Percentiles rank a stretch among this genome's conserved stretches.
phyloP scores from a whole-genome alignment of 2,113 vertebrate species.

The Eptesicus fuscus region DNA sequence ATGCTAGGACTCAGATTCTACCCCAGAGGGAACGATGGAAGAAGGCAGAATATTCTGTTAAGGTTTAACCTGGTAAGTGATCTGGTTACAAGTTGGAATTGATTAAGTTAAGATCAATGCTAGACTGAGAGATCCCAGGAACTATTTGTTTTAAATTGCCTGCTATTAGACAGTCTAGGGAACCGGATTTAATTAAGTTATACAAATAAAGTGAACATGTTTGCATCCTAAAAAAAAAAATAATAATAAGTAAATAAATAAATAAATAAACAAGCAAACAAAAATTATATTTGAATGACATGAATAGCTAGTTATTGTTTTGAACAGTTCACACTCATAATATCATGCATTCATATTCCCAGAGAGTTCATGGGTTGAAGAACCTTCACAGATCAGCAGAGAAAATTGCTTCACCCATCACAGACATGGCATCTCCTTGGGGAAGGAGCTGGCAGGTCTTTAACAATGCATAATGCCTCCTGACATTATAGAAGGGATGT shows the following conservation, averaged over 20 bases:
- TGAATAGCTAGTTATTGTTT: conserved; percentile 20
- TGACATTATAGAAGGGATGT: background rate
- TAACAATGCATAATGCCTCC: conserved; percentile 30
- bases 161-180: background rate
- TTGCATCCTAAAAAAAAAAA: background rate
- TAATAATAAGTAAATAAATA: too few species aligned
- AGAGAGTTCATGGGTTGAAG: background rate
- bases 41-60: background rate
- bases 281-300: background rate
- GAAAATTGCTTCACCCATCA: conserved; percentile 45
- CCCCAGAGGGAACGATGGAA: background rate
- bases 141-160: background rate
- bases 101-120: background rate
- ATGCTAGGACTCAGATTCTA: background rate
- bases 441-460: conserved; percentile 33
- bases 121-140: background rate
- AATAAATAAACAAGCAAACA: too few species aligned
- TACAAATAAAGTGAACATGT: background rate
- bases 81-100: background rate
- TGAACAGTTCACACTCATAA: background rate
- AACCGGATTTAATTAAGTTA: background rate
- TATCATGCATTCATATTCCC: background rate
- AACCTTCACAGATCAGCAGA: conserved; percentile 3
- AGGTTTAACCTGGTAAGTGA: background rate
- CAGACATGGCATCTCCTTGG: background rate